Evolutionary conservation across 2,888 invertebrate species (phyloP).

Genomic region (Hydrotaea diabolus): DNA sequence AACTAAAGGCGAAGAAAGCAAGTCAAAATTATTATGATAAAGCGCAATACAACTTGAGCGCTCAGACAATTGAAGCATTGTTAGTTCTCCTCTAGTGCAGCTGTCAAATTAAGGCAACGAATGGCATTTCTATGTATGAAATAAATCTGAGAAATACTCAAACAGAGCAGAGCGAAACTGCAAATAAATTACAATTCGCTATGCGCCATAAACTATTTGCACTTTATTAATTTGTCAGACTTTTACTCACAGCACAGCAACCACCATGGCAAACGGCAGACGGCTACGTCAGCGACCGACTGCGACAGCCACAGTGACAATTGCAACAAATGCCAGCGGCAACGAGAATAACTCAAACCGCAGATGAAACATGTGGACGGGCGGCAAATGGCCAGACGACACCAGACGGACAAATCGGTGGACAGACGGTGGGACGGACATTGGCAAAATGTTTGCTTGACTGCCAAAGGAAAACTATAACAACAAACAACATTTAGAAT

Average conservation of each 20-base stretch:
- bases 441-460: conserved; percentile 39
- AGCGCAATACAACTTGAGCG: not conserved
- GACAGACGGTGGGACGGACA: conserved; percentile 1
- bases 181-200: conserved; percentile 63
- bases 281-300: not conserved
- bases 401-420: not conserved
- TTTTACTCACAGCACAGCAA: conserved; percentile 35
- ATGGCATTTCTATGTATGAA: conserved; percentile 23
- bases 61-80: conserved; percentile 52
- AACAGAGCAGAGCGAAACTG: conserved; percentile 40
- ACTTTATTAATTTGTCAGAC: conserved; percentile 68
- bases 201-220: conserved; percentile 65
- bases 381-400: not conserved
- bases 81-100: conserved; percentile 53
- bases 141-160: conserved; percentile 35
- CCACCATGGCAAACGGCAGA: not conserved
- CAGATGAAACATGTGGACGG: not conserved
- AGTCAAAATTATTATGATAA: not conserved
- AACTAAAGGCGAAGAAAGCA: not conserved
- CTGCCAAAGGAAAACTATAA: conserved; percentile 19
- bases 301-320: not conserved
- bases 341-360: not conserved
- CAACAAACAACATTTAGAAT: conserved; percentile 1
- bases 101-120: conserved; percentile 55
- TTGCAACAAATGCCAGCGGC: conserved; percentile 34